These are phyloP conservation scores for Sebastes alutus DNA, from an alignment of 2,797 vertebrate species.

Conservation along the genomic window DNA sequence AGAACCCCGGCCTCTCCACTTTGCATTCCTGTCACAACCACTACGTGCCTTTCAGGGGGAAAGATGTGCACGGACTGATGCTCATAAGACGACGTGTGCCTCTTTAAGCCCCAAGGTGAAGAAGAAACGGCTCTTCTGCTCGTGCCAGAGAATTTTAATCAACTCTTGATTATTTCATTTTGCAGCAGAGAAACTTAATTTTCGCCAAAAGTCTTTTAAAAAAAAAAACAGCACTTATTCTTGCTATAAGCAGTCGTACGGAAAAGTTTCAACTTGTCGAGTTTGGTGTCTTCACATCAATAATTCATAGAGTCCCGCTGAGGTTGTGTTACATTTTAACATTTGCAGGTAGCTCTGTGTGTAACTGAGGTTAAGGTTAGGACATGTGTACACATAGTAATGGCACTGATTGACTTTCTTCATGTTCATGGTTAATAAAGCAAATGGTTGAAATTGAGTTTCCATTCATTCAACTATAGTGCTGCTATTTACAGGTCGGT, in stretches of 20 bases:
- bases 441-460: conserved; percentile 65
- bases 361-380: conserved; percentile 50
- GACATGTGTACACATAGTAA: conserved; percentile 79
- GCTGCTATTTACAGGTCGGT: conserved; percentile 39
- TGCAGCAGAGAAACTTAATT: background rate
- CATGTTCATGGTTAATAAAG: conserved; percentile 68
- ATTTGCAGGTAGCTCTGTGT: conserved; percentile 42
- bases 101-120: conserved; percentile 51
- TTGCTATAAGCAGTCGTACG: background rate
- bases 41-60: conserved; percentile 75
- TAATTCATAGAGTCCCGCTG: conserved; percentile 70
- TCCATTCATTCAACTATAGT: conserved; percentile 44
- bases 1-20: conserved; percentile 63
- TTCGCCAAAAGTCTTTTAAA: background rate
- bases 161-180: conserved; percentile 5
- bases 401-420: conserved; percentile 71
- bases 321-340: conserved; percentile 77
- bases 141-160: conserved; percentile 56
- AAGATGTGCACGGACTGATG: conserved; percentile 71
- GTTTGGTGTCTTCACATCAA: conserved; percentile 50
- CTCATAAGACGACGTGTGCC: conserved; percentile 41
- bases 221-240: background rate
- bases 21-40: conserved; percentile 84
- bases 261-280: conserved; percentile 1
- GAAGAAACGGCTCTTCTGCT: conserved; percentile 39